Base-by-base conservation (phyloP, 2,888 invertebrate species). In the Plebejus melissa region DNA sequence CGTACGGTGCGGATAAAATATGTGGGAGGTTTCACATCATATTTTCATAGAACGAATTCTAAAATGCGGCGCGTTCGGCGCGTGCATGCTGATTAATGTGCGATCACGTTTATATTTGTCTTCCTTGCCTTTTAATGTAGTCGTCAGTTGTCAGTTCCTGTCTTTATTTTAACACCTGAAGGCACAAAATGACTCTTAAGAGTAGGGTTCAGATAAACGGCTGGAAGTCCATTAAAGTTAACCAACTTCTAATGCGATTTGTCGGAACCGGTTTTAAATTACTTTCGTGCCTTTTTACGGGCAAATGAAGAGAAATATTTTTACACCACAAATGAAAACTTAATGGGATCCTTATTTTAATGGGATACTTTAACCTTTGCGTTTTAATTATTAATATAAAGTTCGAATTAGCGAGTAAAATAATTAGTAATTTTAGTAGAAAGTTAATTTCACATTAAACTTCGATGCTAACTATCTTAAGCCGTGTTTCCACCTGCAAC, bases 141-240 rank as follows among this genome's bases (percentile, higher is more conserved):
- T n/a, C 58, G 58, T 28, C 2, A 58, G n/a, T 22, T 58, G 22
- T 9, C 22, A 58, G 16, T 57, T n/a, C 22, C 22, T 22, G 22
- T 28, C 22, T 58, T 28, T 58, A n/a, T 58, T n/a, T 9, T 41
- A 22, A 71, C 41, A 71, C n/a, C 28, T 46, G 70, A 71, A 70
- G 41, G 36, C 11, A 13, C 6, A 50, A 32, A 71, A 22, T 50
- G 16, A 71, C 46, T 28, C 22, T 28, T 11, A 13, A 71, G 46
- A 46, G 70, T 46, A 32, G 50, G 71, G 72, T 72, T 54, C 28
- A 72, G 6, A 71, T 50, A 72, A 72, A 54, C 54, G 22, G 16
- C 72, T 50, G 13, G 41, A 72, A 72, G 72, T 50, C 72, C 72
- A 72, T 72, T 72, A 72, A 72, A 72, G 50, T 72, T 72, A 2